These are phyloP conservation scores for Antheraea yamamai DNA, from an alignment of 2,888 invertebrate genomes.

Conservation along the genomic window DNA sequence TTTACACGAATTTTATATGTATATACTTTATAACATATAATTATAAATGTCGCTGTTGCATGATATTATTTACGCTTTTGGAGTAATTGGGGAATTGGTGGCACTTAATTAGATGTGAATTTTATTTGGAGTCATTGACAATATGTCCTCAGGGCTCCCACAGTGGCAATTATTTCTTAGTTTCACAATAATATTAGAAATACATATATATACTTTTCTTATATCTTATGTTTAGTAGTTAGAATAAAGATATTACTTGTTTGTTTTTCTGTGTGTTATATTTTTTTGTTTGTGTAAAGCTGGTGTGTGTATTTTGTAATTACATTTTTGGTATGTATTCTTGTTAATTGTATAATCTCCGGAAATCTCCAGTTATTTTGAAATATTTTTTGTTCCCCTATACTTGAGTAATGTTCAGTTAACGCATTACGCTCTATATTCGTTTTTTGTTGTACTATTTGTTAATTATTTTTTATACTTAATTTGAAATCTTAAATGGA, in stretches of 20 bases:
- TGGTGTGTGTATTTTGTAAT: background rate
- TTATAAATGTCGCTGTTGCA: constrained; percentile 37
- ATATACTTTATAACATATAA: background rate
- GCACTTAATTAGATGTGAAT: constrained; percentile 31
- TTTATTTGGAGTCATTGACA: constrained; percentile 61
- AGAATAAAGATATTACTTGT: background rate
- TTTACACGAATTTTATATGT: background rate
- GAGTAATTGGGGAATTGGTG: constrained; percentile 26
- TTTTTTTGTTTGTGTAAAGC: background rate
- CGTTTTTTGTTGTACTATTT: background rate
- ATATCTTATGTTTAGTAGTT: background rate
- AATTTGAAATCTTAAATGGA: background rate
- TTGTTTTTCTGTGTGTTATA: background rate
- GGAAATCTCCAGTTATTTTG: background rate
- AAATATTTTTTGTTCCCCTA: background rate
- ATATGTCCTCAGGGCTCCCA: constrained; percentile 76
- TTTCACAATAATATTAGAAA: background rate
- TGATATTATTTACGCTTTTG: constrained; percentile 39
- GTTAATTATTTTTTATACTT: background rate
- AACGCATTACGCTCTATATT: background rate
- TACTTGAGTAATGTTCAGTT: background rate
- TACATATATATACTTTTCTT: background rate
- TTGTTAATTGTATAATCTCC: background rate
- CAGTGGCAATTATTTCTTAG: constrained; percentile 26
- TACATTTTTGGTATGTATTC: background rate